Evolutionary conservation across 1,140 invertebrate species (phyloP).

Genomic region (Cydia amplana): DNA sequence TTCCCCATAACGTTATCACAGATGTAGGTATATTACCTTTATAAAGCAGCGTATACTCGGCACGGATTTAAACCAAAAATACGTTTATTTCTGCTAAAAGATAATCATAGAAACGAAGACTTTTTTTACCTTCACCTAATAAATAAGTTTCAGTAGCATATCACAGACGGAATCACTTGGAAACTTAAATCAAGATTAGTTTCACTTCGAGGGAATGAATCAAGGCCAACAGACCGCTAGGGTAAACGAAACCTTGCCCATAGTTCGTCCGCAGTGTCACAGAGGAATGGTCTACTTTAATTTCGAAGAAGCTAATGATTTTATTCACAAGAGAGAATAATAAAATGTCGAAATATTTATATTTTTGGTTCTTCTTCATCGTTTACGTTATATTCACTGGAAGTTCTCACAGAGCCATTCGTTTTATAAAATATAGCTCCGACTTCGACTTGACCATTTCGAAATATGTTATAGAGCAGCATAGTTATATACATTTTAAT

Average conservation of each 20-base stretch:
- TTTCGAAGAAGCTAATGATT: neutral
- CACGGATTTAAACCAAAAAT: neutral
- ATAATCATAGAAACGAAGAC: neutral
- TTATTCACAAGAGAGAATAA: no score
- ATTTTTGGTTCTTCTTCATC: neutral
- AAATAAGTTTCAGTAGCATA: neutral
- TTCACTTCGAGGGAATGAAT: conserved; percentile 1
- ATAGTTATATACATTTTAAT: no score
- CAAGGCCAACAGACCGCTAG: conserved; percentile 13
- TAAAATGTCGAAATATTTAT: no score
- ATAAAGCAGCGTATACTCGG: neutral
- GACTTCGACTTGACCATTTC: no score
- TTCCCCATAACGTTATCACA: neutral
- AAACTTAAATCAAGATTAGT: conserved; percentile 31
- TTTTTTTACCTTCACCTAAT: conserved; percentile 3
- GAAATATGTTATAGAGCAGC: no score
- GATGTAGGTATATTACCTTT: neutral
- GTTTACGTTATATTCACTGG: neutral
- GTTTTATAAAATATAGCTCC: neutral
- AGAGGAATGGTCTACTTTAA: neutral
- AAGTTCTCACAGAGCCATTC: neutral
- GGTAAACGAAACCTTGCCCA: neutral
- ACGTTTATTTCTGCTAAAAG: neutral
- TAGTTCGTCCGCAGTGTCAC: neutral
- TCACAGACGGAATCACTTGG: conserved; percentile 22